Conservation (phyloP, 1,140 invertebrate genomes). For the Cepaea nemoralis region DNA sequence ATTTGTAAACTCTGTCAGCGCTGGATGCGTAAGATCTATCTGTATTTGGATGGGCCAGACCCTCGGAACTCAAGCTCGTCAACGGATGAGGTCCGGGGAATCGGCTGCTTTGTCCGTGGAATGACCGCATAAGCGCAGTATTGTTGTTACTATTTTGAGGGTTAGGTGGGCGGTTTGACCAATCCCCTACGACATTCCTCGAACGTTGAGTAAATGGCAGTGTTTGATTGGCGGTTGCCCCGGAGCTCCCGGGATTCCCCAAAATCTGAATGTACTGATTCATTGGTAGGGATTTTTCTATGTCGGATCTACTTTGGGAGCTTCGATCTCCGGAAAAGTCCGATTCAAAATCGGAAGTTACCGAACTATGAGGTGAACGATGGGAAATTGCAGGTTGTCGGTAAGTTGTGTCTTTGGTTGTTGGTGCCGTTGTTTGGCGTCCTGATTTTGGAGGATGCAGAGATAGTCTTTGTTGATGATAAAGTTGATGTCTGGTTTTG, state of each 20-base stretch:
- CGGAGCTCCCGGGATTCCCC: neutral
- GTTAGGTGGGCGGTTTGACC: neutral
- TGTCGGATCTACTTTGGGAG: neutral
- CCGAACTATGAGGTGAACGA: constrained; percentile 1
- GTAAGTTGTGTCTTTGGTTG: neutral
- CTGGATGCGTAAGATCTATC: neutral
- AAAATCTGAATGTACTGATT: neutral
- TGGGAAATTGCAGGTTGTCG: neutral
- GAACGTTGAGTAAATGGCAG: neutral
- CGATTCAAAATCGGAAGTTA: constrained; percentile 19
- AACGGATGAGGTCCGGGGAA: neutral
- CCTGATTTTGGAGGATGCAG: neutral
- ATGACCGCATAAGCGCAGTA: neutral
- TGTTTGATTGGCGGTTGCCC: neutral
- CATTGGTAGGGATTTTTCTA: neutral
- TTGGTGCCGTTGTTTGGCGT: neutral
- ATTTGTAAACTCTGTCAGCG: neutral
- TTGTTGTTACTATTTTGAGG: constrained; percentile 1
- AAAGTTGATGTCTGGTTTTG: neutral
- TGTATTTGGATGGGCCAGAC: neutral
- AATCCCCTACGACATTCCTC: neutral
- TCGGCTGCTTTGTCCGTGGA: constrained; percentile 7
- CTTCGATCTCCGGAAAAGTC: neutral
- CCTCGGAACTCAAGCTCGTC: constrained; percentile 6
- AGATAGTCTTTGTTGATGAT: neutral